Evolutionary conservation across 2,113 vertebrate genomes (phyloP).

Genomic region (Siniperca knerii): DNA sequence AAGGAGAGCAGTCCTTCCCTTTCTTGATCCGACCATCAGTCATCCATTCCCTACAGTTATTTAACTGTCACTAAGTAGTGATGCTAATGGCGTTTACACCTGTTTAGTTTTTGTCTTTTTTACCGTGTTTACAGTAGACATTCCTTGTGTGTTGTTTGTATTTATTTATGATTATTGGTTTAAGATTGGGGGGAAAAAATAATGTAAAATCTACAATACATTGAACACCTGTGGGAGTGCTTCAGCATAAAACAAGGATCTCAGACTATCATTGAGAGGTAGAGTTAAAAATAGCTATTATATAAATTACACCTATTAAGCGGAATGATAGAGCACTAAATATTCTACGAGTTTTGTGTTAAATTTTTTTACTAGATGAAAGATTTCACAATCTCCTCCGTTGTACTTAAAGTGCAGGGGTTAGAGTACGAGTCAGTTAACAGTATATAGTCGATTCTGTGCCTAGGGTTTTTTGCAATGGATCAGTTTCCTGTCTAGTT

Average conservation of each 20-base stretch:
- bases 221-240: constrained; percentile 90
- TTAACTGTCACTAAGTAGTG: constrained; percentile 89
- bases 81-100: constrained; percentile 91
- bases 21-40: constrained; percentile 81
- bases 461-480: constrained; percentile 93
- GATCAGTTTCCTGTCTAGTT: constrained; percentile 88
- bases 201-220: constrained; percentile 87
- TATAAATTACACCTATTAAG: constrained; percentile 90
- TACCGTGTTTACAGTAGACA: constrained; percentile 97
- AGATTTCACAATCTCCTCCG: constrained; percentile 86
- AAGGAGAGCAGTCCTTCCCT: constrained; percentile 70
- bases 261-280: constrained; percentile 92
- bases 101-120: constrained; percentile 88
- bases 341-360: constrained; percentile 89
- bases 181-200: constrained; percentile 80
- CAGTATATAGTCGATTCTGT: constrained; percentile 91
- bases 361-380: constrained; percentile 86
- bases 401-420: constrained; percentile 82
- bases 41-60: constrained; percentile 84
- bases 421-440: constrained; percentile 89
- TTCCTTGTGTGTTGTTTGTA: constrained; percentile 98
- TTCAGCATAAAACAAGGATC: constrained; percentile 91
- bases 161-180: constrained; percentile 99
- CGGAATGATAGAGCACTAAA: constrained; percentile 96
- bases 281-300: constrained; percentile 89